Evolutionary conservation across 2,888 invertebrate genomes (phyloP).

Genomic region (Aproaerema taeniolella): DNA sequence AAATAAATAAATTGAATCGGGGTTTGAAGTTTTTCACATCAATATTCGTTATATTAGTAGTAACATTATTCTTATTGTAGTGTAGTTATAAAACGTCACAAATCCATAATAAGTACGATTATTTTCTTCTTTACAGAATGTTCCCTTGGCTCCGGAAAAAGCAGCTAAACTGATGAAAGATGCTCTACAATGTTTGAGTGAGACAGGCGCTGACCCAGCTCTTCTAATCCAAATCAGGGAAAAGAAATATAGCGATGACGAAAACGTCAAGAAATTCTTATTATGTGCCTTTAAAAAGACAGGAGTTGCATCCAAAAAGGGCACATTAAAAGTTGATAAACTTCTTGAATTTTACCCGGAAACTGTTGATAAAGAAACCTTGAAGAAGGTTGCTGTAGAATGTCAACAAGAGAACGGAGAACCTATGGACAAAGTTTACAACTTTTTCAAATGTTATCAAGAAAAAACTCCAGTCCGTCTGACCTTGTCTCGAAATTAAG

Average conservation of each 20-base stretch:
- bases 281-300: slow-evolving; percentile 49
- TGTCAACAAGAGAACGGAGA: slow-evolving; percentile 38
- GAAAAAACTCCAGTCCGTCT: slow-evolving; percentile 15
- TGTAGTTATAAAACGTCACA: too few relatives aligned
- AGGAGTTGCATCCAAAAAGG: slow-evolving; percentile 33
- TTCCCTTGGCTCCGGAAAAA: slow-evolving; percentile 8
- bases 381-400: slow-evolving; percentile 35
- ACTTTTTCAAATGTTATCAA: slow-evolving; percentile 46
- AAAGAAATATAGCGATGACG: slow-evolving; percentile 41
- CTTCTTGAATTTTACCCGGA: slow-evolving; percentile 39
- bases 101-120: too few relatives aligned
- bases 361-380: slow-evolving; percentile 33
- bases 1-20: too few relatives aligned
- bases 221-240: slow-evolving; percentile 28
- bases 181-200: slow-evolving; percentile 4
- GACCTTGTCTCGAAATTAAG: slow-evolving; percentile 34
- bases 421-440: slow-evolving; percentile 40
- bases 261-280: slow-evolving; percentile 43
- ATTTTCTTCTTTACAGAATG: slow-evolving; percentile 6
- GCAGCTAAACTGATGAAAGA: not conserved
- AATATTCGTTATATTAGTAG: too few relatives aligned
- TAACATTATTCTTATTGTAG: too few relatives aligned
- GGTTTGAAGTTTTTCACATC: too few relatives aligned
- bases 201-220: slow-evolving; percentile 1
- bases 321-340: slow-evolving; percentile 44